Conservation (phyloP, 1,140 invertebrate genomes). For the Microvelia longipes region DNA sequence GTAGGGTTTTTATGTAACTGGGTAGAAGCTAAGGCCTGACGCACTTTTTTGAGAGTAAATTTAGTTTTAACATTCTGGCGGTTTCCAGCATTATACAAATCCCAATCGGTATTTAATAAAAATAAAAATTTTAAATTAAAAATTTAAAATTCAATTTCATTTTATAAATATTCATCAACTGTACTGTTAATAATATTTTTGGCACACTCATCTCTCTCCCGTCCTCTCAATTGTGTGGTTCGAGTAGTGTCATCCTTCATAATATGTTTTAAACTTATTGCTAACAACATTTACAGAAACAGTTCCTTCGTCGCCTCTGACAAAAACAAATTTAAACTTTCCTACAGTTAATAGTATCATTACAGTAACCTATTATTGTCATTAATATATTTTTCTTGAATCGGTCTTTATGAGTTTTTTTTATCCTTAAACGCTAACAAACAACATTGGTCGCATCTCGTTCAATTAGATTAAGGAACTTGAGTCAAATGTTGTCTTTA, state of each 20-base stretch:
- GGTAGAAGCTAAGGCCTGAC: not conserved
- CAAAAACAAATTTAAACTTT: not conserved
- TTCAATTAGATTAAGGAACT: no score
- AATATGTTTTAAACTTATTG: not conserved
- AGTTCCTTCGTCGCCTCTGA: not conserved
- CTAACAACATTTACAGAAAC: not conserved
- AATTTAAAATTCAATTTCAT: not conserved
- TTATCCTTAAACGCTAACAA: not conserved
- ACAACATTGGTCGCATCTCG: no score
- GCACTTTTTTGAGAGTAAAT: not conserved
- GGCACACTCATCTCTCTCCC: not conserved
- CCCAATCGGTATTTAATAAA: not conserved
- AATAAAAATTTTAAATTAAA: no score
- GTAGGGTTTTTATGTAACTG: not conserved
- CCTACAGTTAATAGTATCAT: not conserved
- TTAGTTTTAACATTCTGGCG: not conserved
- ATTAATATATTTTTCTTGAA: not conserved
- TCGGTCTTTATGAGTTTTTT: not conserved
- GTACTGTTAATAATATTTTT: not conserved
- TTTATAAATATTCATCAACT: not conserved
- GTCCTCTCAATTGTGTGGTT: not conserved
- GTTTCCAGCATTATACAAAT: not conserved
- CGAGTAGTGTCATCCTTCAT: not conserved
- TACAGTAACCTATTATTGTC: not conserved
- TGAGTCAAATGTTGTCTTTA: no score